phyloP scores from a whole-genome alignment of 2,113 vertebrate genomes.

The Scartelaos histophorus region DNA sequence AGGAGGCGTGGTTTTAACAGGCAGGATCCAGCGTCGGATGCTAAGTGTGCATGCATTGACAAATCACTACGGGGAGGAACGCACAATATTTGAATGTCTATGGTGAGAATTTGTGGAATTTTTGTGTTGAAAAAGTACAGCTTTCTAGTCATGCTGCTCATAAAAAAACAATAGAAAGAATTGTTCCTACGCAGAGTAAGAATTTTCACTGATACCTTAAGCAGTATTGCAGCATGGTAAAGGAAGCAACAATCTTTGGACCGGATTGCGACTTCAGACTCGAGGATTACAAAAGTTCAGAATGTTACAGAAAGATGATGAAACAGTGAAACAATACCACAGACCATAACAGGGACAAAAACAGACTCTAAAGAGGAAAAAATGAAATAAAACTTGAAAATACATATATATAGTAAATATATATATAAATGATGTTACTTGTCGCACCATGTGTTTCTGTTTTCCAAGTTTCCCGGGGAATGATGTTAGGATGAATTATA shows the following conservation, averaged over 20 bases:
- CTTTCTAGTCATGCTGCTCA: slow-evolving; percentile 45
- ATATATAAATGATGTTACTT: slow-evolving; percentile 63
- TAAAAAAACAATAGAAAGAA: not conserved
- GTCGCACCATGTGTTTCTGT: slow-evolving; percentile 71
- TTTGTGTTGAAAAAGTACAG: slow-evolving; percentile 25
- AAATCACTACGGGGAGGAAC: slow-evolving; percentile 28
- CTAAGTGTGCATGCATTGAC: slow-evolving; percentile 40
- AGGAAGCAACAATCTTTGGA: slow-evolving; percentile 24
- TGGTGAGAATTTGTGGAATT: slow-evolving; percentile 17
- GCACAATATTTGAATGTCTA: slow-evolving; percentile 48
- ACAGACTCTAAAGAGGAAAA: slow-evolving; percentile 31
- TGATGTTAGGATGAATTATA: slow-evolving; percentile 50
- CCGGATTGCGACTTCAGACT: slow-evolving; percentile 45
- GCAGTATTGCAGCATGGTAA: slow-evolving; percentile 28
- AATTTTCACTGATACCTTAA: slow-evolving; percentile 9
- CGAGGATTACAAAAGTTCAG: slow-evolving; percentile 42
- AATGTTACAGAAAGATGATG: slow-evolving; percentile 52
- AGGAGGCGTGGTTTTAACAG: not conserved
- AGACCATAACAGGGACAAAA: slow-evolving; percentile 26
- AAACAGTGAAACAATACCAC: slow-evolving; percentile 9
- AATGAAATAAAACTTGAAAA: slow-evolving; percentile 46
- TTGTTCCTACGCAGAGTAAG: not conserved
- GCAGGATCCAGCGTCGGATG: slow-evolving; percentile 15
- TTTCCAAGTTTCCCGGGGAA: slow-evolving; percentile 60
- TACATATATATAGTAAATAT: slow-evolving; percentile 53